Evolutionary conservation across 2,797 vertebrate species (phyloP).

Genomic region (Aeoliscus strigatus): DNA sequence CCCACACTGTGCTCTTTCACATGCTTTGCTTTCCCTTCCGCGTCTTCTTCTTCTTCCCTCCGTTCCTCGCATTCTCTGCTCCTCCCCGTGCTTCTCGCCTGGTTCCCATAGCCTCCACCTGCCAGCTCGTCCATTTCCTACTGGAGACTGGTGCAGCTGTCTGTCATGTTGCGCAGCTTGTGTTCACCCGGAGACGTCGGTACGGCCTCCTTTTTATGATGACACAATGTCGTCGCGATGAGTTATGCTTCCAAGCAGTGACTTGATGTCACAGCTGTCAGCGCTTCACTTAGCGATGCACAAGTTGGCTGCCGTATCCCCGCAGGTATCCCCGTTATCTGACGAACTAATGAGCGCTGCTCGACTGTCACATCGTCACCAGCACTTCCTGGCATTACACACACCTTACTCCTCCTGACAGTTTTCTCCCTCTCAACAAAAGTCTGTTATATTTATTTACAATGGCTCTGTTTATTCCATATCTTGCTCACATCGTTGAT

Average conservation of each 20-base stretch:
- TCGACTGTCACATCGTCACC: constrained; percentile 30
- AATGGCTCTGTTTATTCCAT: constrained; percentile 12
- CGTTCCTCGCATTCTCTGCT: constrained; percentile 18
- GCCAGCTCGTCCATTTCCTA: constrained; percentile 46
- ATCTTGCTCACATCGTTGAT: constrained; percentile 14
- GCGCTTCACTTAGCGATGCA: constrained; percentile 60
- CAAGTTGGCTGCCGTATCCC: constrained; percentile 46
- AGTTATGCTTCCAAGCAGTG: constrained; percentile 62
- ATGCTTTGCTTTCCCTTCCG: constrained; percentile 4
- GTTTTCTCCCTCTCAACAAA: constrained; percentile 27
- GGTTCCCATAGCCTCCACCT: constrained; percentile 47
- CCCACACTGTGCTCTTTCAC: background rate
- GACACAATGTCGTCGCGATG: constrained; percentile 56
- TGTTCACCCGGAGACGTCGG: constrained; percentile 47
- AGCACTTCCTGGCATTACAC: constrained; percentile 24
- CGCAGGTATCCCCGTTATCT: constrained; percentile 45
- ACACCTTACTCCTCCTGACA: constrained; percentile 31
- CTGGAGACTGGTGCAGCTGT: constrained; percentile 45
- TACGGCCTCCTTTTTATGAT: constrained; percentile 60
- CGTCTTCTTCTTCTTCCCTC: constrained; percentile 1
- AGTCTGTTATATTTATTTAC: constrained; percentile 7
- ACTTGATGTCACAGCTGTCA: constrained; percentile 70
- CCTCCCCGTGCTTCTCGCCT: constrained; percentile 9
- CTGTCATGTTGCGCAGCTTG: constrained; percentile 54
- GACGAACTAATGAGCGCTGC: constrained; percentile 66